Percentiles rank a stretch among this genome's conserved stretches.
Conservation (phyloP, 1,140 invertebrate species). For the Caenorhabditis tropicalis region DNA sequence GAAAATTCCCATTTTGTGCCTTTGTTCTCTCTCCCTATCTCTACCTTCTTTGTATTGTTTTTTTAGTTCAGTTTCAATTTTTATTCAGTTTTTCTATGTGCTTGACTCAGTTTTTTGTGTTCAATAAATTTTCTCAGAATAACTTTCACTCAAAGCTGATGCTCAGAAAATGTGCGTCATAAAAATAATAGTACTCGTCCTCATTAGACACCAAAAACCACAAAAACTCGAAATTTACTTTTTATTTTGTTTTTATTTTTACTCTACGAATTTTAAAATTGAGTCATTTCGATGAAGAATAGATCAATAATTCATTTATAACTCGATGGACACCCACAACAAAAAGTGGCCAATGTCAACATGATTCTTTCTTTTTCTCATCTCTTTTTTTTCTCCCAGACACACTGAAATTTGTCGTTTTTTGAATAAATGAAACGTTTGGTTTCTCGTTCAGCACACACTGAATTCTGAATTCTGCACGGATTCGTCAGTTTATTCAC, state of each 20-base stretch:
- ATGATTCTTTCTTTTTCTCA: background rate
- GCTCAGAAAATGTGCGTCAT: no score
- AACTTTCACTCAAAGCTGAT: no score
- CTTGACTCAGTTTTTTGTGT: no score
- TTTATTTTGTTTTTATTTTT: background rate
- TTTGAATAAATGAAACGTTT: background rate
- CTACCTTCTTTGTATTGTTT: background rate
- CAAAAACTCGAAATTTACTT: background rate
- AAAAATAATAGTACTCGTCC: no score
- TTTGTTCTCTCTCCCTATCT: background rate
- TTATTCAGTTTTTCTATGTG: background rate
- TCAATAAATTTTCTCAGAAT: no score
- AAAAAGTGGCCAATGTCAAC: background rate
- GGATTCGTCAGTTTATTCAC: conserved; percentile 22
- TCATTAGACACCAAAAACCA: background rate
- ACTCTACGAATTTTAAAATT: background rate
- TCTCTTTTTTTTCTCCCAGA: background rate
- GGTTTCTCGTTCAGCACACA: background rate
- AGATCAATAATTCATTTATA: background rate
- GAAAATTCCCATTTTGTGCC: background rate
- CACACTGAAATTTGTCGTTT: background rate
- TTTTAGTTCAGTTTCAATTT: background rate
- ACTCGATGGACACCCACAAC: background rate
- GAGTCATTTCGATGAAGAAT: background rate
- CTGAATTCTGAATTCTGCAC: conserved; percentile 14